Conservation (phyloP, 2,113 vertebrate genomes). For the Proterorhinus semilunaris region DNA sequence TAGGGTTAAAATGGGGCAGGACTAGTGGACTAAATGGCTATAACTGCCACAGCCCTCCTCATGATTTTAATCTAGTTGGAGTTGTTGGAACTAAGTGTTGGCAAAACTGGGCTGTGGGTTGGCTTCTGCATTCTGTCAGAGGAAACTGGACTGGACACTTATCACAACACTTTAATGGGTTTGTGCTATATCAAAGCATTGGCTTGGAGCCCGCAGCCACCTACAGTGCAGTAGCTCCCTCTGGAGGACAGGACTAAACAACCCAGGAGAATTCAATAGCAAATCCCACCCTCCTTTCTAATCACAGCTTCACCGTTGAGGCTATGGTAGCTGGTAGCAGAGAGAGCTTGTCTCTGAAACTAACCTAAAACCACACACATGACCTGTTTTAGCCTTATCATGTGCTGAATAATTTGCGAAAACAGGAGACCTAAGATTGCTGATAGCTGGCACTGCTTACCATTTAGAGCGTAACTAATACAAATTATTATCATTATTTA, state of each 20-base stretch:
- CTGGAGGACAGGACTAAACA: slow-evolving; percentile 64
- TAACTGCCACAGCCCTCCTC: slow-evolving; percentile 45
- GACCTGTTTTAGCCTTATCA: slow-evolving; percentile 76
- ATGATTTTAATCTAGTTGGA: slow-evolving; percentile 62
- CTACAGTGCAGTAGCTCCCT: slow-evolving; percentile 65
- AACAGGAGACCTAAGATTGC: slow-evolving; percentile 67
- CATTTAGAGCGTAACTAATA: slow-evolving; percentile 64
- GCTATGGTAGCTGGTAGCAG: slow-evolving; percentile 69
- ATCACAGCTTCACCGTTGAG: slow-evolving; percentile 61
- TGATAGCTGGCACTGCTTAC: slow-evolving; percentile 51
- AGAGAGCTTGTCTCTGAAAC: slow-evolving; percentile 56
- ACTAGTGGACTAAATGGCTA: slow-evolving; percentile 44
- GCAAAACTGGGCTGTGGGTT: slow-evolving; percentile 65
- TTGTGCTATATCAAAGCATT: slow-evolving; percentile 60
- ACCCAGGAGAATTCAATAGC: slow-evolving; percentile 41
- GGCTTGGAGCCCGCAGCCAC: slow-evolving; percentile 44
- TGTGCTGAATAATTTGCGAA: slow-evolving; percentile 71
- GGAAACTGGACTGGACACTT: slow-evolving; percentile 70
- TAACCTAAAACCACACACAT: slow-evolving; percentile 70
- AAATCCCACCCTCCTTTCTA: slow-evolving; percentile 59
- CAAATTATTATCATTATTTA: slow-evolving; percentile 49
- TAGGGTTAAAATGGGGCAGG: slow-evolving; percentile 42
- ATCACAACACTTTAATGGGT: slow-evolving; percentile 76
- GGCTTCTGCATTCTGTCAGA: slow-evolving; percentile 66
- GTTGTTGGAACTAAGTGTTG: slow-evolving; percentile 63